Evolutionary conservation across 2,888 invertebrate species (phyloP), one percentile per base, ranked within the genome.

Genomic region (Heteropelma amictum): DNA sequence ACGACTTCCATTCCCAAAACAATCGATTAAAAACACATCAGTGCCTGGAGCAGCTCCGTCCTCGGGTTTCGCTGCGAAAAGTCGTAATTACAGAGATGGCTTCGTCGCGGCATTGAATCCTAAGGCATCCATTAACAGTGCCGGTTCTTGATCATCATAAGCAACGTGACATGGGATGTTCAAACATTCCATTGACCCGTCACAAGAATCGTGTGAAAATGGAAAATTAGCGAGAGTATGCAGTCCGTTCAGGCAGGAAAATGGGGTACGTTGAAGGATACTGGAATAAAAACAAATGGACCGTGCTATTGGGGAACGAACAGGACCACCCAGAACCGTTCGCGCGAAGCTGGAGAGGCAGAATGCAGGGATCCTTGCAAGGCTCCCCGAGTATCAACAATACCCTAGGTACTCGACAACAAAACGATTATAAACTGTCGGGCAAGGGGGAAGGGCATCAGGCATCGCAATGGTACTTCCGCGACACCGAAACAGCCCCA

Each of bases 401-500:
- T 47, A 30, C 45, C 28, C 19, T 12, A 64, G 14, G 19, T 49
- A 58, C 56, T 71, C 56, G 40, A 68, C 19, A 40, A 58, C 51
- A 63, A 68, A 76, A 72, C 58, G 71, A 68, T 76, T 58, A 64
- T 63, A 58, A 72, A 68, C 51, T 68, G 49, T 67, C 42, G 30
- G 47, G 28, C 30, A 47, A 19, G 47, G 30, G 33, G 60, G 33
- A 33, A 49, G 38, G 28, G 54, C 65, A 71, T 68, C 53, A 60
- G 54, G 61, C 70, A 49, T 67, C 35, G 61, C 67, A 67, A 58
- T 58, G 56, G 76, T 53, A 68, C 63, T 75, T 75, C 67, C 75
- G 71, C 51, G 54, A 51, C 54, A 67, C 63, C 38, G 58, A 68
- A 72, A 64, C 76, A 68, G 51, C 76, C 76, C 71, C 21, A 58